A percentile compares a stretch with the other conserved stretches of the same genome.
These are phyloP conservation scores for Ictalurus furcatus DNA, from an alignment of 2,113 vertebrate genomes.

Conservation along the genomic window DNA sequence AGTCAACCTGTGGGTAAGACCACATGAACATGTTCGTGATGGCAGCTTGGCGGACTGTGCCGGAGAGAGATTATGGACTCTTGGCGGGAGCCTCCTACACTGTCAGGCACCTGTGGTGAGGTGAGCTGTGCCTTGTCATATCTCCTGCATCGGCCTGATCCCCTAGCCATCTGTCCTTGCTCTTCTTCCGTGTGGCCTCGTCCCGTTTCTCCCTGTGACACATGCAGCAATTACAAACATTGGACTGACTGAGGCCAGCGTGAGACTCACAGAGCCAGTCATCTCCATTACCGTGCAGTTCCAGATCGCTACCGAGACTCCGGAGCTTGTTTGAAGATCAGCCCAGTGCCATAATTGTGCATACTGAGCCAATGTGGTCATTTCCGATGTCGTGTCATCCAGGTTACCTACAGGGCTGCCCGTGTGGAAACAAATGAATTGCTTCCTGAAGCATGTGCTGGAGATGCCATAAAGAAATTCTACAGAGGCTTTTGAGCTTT, in stretches of 20 bases:
- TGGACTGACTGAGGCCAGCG: constrained; percentile 57
- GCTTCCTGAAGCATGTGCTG: neutral
- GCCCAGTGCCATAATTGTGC: constrained; percentile 14
- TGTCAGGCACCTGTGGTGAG: constrained; percentile 66
- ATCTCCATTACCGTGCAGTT: constrained; percentile 46
- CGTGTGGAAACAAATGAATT: constrained; percentile 32
- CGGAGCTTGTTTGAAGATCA: constrained; percentile 43
- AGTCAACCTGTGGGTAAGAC: constrained; percentile 36
- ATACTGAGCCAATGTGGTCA: constrained; percentile 26
- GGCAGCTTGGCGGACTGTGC: constrained; percentile 66
- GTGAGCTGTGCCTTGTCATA: constrained; percentile 61
- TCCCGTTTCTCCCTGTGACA: constrained; percentile 58
- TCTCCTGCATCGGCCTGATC: constrained; percentile 60
- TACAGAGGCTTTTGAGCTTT: constrained; percentile 7
- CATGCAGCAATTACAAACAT: constrained; percentile 64
- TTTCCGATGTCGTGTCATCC: constrained; percentile 35
- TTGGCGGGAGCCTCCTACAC: constrained; percentile 61
- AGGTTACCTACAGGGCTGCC: constrained; percentile 27
- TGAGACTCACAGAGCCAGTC: constrained; percentile 52
- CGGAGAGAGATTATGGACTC: constrained; percentile 60
- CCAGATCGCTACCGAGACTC: constrained; percentile 41
- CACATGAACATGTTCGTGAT: constrained; percentile 45
- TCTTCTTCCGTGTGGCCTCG: constrained; percentile 59
- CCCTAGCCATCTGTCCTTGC: constrained; percentile 69
- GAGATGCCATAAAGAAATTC: neutral